Conservation (phyloP, 2,888 invertebrate species). For the Parnassius apollo region DNA sequence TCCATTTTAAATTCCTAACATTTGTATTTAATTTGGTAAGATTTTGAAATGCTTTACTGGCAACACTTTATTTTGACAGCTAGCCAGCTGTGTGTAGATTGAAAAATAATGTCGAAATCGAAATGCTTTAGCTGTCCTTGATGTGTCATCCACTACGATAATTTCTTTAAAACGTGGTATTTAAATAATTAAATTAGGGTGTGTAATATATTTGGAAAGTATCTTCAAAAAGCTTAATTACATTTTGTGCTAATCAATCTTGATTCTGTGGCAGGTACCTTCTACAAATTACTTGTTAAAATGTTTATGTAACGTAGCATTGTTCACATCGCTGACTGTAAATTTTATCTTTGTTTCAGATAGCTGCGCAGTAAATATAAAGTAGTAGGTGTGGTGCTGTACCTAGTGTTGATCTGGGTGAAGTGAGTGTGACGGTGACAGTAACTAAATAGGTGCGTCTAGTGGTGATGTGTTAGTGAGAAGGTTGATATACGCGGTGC, state of each 20-base stretch:
- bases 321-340: constrained; percentile 63
- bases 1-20: not conserved
- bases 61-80: constrained; percentile 68
- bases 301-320: constrained; percentile 78
- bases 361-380: constrained; percentile 52
- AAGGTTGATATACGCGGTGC: constrained; percentile 44
- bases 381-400: constrained; percentile 39
- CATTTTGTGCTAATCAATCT: constrained; percentile 15
- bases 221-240: constrained; percentile 1
- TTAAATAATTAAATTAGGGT: constrained; percentile 30
- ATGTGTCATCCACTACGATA: constrained; percentile 75
- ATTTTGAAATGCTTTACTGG: constrained; percentile 37
- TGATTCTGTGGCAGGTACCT: constrained; percentile 57
- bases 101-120: constrained; percentile 69
- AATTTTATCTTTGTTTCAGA: constrained; percentile 74
- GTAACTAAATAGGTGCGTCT: constrained; percentile 23
- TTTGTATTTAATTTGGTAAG: not conserved
- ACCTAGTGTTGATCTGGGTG: constrained; percentile 35
- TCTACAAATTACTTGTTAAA: constrained; percentile 56
- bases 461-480: constrained; percentile 42
- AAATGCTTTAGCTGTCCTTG: constrained; percentile 67
- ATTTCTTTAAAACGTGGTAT: constrained; percentile 62
- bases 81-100: constrained; percentile 74
- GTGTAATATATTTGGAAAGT: constrained; percentile 4
- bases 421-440: constrained; percentile 41